phyloP scores from a whole-genome alignment of 2,113 vertebrate species.

The Mugil cephalus region DNA sequence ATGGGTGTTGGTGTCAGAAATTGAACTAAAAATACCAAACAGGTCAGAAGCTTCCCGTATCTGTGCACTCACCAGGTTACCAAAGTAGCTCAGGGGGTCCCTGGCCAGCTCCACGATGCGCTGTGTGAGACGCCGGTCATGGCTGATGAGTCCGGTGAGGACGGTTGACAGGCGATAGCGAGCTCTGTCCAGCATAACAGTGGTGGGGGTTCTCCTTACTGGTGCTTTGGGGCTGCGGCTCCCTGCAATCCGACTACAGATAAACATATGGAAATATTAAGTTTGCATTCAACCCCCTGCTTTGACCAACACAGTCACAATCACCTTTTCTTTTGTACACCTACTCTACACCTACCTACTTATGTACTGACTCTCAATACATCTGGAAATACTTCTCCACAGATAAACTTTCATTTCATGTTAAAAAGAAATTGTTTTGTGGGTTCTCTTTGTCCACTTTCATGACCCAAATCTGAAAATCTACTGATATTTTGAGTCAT shows the following conservation, averaged over 20 bases:
- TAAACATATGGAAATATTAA: background rate
- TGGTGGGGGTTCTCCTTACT: conserved; percentile 86
- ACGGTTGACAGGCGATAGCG: conserved; percentile 90
- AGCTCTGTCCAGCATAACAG: conserved; percentile 89
- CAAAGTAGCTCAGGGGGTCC: conserved; percentile 93
- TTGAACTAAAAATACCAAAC: background rate
- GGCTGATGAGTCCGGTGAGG: conserved; percentile 90
- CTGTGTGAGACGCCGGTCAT: conserved; percentile 91
- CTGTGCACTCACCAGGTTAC: conserved; percentile 87
- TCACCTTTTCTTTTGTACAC: no score
- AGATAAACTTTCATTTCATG: no score
- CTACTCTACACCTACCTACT: no score
- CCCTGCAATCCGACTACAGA: conserved; percentile 45
- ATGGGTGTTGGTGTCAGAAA: no score
- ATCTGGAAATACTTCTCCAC: no score
- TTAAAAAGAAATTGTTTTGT: no score
- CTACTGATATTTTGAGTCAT: no score
- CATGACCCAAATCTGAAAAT: no score
- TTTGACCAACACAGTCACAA: no score
- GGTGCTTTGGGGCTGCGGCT: conserved; percentile 46
- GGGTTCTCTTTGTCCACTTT: no score
- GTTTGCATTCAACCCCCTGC: background rate
- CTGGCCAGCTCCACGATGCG: conserved; percentile 93
- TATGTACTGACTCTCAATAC: no score
- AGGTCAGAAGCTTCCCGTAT: background rate